A percentile compares a stretch with the other conserved stretches of the same genome.
phyloP scores from a whole-genome alignment of 2,888 invertebrate species.

The Drosophila mettleri region DNA sequence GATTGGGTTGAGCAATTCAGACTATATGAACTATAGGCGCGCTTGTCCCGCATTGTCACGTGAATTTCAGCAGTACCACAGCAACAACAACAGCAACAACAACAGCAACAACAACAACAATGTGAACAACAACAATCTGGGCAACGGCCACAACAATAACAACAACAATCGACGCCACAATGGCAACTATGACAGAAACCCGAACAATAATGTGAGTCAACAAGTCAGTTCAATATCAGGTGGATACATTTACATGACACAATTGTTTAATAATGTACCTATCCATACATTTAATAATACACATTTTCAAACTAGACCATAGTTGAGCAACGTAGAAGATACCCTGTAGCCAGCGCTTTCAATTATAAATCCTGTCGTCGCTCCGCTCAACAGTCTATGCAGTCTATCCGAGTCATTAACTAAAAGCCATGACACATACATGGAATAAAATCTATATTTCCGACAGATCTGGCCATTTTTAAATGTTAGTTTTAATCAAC shows the following conservation, averaged over 20 bases:
- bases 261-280: no score
- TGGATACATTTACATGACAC: no score
- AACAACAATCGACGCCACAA: slow-evolving; percentile 70
- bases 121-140: slow-evolving; percentile 39
- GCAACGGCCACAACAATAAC: slow-evolving; percentile 49
- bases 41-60: slow-evolving; percentile 56
- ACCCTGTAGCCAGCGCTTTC: no score
- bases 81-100: slow-evolving; percentile 47
- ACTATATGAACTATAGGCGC: slow-evolving; percentile 64
- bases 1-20: slow-evolving; percentile 49
- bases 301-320: no score
- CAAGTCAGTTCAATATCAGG: slow-evolving; percentile 24
- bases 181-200: slow-evolving; percentile 58
- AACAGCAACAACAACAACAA: slow-evolving; percentile 43
- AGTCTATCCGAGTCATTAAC: no score
- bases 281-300: no score
- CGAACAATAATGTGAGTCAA: slow-evolving; percentile 60
- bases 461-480: no score
- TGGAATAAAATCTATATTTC: neutral
- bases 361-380: no score
- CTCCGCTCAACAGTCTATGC: no score
- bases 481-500: no score
- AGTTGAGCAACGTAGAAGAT: no score
- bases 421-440: no score
- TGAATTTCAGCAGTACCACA: slow-evolving; percentile 55